These are phyloP conservation scores for Dryobota labecula DNA, from an alignment of 2,888 invertebrate species.

Conservation along the genomic window DNA sequence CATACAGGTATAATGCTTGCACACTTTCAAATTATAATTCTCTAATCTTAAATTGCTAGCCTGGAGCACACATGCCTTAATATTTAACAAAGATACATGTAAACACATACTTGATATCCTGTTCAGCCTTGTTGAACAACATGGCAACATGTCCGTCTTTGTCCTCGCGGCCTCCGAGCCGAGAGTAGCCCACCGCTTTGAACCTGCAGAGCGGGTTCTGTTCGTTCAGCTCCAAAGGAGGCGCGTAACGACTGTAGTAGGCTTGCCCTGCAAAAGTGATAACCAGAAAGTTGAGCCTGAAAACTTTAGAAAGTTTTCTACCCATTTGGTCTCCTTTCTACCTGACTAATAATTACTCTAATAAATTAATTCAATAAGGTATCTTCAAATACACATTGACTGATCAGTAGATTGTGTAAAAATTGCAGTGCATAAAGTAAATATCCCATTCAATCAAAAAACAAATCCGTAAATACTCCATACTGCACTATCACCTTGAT, in stretches of 20 bases:
- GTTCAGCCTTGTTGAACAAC: conserved; percentile 94
- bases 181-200: conserved; percentile 98
- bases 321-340: neutral
- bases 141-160: conserved; percentile 97
- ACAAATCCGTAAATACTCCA: neutral
- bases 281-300: neutral
- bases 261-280: conserved; percentile 90
- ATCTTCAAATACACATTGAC: neutral
- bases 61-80: neutral
- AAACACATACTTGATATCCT: conserved; percentile 93
- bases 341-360: neutral
- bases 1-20: neutral
- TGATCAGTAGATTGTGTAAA: neutral
- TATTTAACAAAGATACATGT: conserved; percentile 13
- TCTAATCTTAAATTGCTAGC: neutral
- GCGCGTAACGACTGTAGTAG: conserved; percentile 94
- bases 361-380: neutral
- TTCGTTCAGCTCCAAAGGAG: conserved; percentile 95
- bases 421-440: too few relatives aligned
- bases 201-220: conserved; percentile 98
- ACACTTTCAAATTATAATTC: neutral
- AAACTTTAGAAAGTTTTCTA: neutral
- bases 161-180: conserved; percentile 96
- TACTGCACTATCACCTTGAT: neutral
- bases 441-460: neutral